Conservation (phyloP, 2,797 vertebrate genomes). For the Miichthys miiuy region DNA sequence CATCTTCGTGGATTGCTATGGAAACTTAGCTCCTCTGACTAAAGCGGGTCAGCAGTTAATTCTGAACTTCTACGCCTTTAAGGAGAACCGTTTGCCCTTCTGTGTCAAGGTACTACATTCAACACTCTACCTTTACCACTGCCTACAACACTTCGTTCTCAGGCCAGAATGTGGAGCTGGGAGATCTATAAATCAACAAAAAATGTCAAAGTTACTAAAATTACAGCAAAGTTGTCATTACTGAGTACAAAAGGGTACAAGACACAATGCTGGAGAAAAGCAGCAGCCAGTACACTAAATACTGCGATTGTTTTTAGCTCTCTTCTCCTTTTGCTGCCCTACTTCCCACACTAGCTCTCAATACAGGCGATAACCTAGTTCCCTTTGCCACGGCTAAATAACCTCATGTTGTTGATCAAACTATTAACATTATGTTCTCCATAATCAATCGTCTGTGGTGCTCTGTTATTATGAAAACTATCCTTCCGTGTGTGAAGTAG, state of each 20-base stretch:
- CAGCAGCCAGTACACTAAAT: neutral
- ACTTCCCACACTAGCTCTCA: constrained; percentile 1
- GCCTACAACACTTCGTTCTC: neutral
- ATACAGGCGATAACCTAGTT: constrained; percentile 43
- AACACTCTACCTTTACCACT: neutral
- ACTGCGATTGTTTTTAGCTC: constrained; percentile 1
- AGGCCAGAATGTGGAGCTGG: neutral
- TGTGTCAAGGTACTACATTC: constrained; percentile 93
- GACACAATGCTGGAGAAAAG: constrained; percentile 2
- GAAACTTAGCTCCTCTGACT: constrained; percentile 95
- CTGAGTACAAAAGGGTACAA: neutral
- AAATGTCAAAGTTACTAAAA: constrained; percentile 8
- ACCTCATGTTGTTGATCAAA: too few species aligned
- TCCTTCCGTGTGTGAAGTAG: neutral
- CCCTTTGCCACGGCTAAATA: too few species aligned
- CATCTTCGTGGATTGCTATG: constrained; percentile 98
- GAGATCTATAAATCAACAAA: constrained; percentile 8
- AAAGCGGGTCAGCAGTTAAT: constrained; percentile 97
- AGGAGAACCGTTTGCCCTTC: constrained; percentile 99
- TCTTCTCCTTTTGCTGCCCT: neutral
- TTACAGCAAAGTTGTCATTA: neutral
- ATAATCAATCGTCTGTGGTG: constrained; percentile 24
- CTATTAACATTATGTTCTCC: too few species aligned
- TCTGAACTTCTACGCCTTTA: constrained; percentile 99
- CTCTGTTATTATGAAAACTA: constrained; percentile 11